These are phyloP conservation scores for Diabrotica virgifera DNA, from an alignment of 1,140 invertebrate genomes.

Conservation along the genomic window DNA sequence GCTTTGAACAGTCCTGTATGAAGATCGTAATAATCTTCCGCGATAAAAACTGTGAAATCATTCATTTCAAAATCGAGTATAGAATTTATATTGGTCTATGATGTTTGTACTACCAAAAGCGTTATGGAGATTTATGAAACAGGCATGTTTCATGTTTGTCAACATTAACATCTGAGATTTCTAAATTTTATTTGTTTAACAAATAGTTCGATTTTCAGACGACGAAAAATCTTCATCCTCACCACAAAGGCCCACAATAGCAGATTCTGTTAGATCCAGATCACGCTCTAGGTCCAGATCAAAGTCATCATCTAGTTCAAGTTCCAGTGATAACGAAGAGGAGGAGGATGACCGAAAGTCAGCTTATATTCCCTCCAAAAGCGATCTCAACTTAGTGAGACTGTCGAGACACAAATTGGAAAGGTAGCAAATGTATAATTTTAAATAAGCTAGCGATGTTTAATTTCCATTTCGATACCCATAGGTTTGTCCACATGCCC, in stretches of 20 bases:
- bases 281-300: conserved; percentile 34
- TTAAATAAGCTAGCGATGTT: neutral
- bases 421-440: conserved; percentile 20
- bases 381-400: conserved; percentile 84
- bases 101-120: no score
- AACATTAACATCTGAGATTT: neutral
- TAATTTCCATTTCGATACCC: neutral
- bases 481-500: conserved; percentile 89
- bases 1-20: no score
- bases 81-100: no score
- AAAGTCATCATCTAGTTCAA: conserved; percentile 48
- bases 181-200: conserved; percentile 3
- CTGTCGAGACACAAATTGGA: conserved; percentile 91
- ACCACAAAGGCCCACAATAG: conserved; percentile 5
- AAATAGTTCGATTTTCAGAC: conserved; percentile 1
- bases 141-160: no score
- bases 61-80: no score
- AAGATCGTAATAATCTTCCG: no score
- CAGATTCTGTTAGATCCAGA: conserved; percentile 41
- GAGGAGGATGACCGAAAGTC: conserved; percentile 45
- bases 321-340: conserved; percentile 52
- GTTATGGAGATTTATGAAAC: no score
- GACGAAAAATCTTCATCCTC: conserved; percentile 20
- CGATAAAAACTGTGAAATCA: no score
- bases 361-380: conserved; percentile 55